Evolutionary conservation across 2,113 vertebrate genomes (phyloP).

Genomic region (Microcebus murinus): DNA sequence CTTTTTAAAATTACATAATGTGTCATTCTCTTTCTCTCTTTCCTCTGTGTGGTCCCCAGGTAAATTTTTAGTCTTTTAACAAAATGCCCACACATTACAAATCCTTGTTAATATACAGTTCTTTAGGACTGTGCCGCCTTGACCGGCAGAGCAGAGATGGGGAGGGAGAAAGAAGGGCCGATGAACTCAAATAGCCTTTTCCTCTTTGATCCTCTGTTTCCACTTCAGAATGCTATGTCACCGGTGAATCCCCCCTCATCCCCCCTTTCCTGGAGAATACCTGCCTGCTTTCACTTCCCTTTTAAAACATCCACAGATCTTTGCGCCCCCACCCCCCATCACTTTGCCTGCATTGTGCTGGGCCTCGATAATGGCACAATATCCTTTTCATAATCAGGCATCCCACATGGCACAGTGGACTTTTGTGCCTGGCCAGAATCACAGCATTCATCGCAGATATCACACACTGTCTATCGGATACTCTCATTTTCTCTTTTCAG

Average conservation of each 20-base stretch:
- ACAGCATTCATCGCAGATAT: not conserved
- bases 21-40: not conserved
- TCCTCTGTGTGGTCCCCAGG: not conserved
- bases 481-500: slow-evolving; percentile 18
- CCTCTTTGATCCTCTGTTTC: not conserved
- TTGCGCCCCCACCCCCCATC: not conserved
- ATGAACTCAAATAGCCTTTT: not conserved
- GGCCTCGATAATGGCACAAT: slow-evolving; percentile 17
- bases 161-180: not conserved
- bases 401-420: slow-evolving; percentile 47
- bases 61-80: not conserved
- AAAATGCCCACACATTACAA: not conserved
- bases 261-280: slow-evolving; percentile 44
- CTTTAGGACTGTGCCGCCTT: not conserved
- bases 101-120: not conserved
- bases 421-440: not conserved
- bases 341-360: not conserved
- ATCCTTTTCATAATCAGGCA: slow-evolving; percentile 29
- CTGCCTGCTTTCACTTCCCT: slow-evolving; percentile 56
- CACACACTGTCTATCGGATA: fast-evolving
- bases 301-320: slow-evolving; percentile 53
- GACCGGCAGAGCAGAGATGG: not conserved
- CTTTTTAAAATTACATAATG: not conserved
- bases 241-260: not conserved
- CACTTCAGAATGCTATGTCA: not conserved